A percentile compares a stretch with the other conserved stretches of the same genome.
phyloP scores from a whole-genome alignment of 2,888 invertebrate species.

The Schizaphis graminum region DNA sequence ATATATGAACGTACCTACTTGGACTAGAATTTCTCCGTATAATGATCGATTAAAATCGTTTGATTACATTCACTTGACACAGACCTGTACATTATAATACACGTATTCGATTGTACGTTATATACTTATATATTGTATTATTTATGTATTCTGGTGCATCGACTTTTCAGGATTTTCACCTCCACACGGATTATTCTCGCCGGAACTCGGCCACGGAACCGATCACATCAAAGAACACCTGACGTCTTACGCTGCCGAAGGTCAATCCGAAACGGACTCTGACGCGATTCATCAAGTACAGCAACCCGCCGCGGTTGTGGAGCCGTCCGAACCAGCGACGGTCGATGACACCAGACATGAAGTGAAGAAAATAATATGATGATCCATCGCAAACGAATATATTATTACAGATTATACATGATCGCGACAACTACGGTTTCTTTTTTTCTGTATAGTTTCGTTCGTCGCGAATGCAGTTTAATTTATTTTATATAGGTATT shows the following conservation, averaged over 20 bases:
- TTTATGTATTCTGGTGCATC: background rate
- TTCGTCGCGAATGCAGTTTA: background rate
- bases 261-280: background rate
- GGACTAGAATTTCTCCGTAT: background rate
- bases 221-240: slow-evolving; percentile 32
- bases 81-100: background rate
- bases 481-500: slow-evolving; percentile 8
- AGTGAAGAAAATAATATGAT: slow-evolving; percentile 22
- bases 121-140: too few species aligned
- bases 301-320: slow-evolving; percentile 2
- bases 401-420: background rate
- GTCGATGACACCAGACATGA: slow-evolving; percentile 45
- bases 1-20: background rate
- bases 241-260: slow-evolving; percentile 26
- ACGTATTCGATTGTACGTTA: background rate
- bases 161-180: slow-evolving; percentile 46
- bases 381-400: background rate
- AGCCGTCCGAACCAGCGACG: slow-evolving; percentile 13
- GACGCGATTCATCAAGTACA: slow-evolving; percentile 33
- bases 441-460: background rate
- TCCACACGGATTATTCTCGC: slow-evolving; percentile 29
- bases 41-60: background rate
- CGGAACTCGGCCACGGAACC: slow-evolving; percentile 26
- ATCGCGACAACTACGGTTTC: background rate
- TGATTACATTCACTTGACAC: background rate